Percentiles rank a stretch among this genome's conserved stretches.
These are phyloP conservation scores for Didymodactylos carnosus DNA, from an alignment of 2,888 invertebrate species.

Conservation along the genomic window DNA sequence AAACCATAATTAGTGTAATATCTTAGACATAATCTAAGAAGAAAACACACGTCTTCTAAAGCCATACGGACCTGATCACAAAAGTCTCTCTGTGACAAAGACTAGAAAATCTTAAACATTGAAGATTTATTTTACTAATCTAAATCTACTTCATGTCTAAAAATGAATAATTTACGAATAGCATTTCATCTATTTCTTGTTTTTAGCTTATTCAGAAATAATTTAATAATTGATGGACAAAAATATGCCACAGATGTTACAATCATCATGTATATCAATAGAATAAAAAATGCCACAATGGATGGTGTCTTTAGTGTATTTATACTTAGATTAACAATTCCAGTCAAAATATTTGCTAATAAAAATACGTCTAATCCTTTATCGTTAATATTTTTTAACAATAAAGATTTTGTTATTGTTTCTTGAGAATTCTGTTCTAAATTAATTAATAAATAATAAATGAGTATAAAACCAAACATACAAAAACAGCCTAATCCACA, in stretches of 20 bases:
- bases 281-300: background rate
- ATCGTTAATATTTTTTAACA: constrained; percentile 45
- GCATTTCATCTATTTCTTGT: no score
- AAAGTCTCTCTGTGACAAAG: no score
- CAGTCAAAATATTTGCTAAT: constrained; percentile 57
- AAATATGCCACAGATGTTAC: background rate
- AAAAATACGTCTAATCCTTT: constrained; percentile 60
- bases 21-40: no score
- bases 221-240: background rate
- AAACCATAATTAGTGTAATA: no score
- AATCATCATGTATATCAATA: background rate
- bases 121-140: no score
- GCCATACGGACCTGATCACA: no score
- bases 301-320: background rate
- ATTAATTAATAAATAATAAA: background rate
- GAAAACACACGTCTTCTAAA: no score
- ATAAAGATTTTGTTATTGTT: background rate
- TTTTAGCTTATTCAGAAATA: background rate
- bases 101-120: no score
- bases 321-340: constrained; percentile 47
- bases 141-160: no score
- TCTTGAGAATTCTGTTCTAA: no score
- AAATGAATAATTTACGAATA: no score
- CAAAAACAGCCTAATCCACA: background rate
- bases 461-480: background rate